Evolutionary conservation across 2,113 vertebrate species (phyloP).

Genomic region (Pollimyrus isidori): DNA sequence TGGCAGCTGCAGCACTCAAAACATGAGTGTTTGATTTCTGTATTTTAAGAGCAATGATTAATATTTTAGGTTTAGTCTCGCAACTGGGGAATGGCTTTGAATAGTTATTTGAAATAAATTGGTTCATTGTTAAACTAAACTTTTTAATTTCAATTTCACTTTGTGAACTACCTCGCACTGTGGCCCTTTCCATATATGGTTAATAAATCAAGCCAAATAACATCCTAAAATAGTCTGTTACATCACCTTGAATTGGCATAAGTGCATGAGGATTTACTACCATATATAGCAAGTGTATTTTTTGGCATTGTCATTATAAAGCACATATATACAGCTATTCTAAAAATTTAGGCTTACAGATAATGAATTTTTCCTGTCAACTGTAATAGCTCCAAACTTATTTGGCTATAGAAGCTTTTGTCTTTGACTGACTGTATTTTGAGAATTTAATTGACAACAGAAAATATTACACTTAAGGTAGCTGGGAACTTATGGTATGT

Average conservation of each 20-base stretch:
- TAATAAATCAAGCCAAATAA: background rate
- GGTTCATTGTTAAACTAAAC: background rate
- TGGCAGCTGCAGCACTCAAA: background rate
- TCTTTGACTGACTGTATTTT: background rate
- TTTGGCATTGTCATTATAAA: background rate
- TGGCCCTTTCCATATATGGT: background rate
- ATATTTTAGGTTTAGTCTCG: background rate
- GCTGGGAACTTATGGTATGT: background rate
- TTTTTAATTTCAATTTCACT: background rate
- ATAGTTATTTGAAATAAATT: background rate
- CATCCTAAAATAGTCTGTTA: background rate
- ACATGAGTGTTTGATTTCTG: background rate
- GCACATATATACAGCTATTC: background rate
- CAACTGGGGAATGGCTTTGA: background rate
- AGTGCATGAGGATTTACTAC: background rate
- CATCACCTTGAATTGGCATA: background rate
- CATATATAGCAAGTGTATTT: background rate
- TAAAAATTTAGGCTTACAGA: background rate
- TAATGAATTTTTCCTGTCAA: background rate
- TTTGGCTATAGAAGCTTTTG: background rate
- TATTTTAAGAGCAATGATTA: background rate
- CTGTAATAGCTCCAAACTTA: background rate
- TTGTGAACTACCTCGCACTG: background rate
- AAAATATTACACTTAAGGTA: background rate
- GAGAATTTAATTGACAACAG: background rate